Evolutionary conservation across 2,888 invertebrate species (phyloP).

Genomic region (Anagyrus pseudococci): DNA sequence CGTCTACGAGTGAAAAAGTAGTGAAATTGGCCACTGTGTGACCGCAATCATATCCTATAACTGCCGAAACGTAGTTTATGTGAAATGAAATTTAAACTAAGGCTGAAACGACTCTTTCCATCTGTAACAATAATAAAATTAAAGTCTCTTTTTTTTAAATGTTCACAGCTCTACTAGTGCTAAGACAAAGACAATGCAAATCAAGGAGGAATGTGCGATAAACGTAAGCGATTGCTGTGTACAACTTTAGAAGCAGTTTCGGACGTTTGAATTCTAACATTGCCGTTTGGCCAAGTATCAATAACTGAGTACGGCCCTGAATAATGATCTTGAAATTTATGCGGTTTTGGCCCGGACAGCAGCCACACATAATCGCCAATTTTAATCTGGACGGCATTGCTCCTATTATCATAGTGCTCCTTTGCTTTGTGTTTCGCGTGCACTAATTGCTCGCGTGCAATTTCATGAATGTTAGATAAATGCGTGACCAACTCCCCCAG

Average conservation of each 20-base stretch:
- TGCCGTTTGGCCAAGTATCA: slow-evolving; percentile 8
- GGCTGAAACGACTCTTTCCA: background rate
- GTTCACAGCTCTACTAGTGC: no score
- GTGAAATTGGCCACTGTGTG: slow-evolving; percentile 14
- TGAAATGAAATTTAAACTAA: background rate
- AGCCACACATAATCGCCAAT: background rate
- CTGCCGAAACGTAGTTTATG: background rate
- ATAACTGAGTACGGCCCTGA: slow-evolving; percentile 3
- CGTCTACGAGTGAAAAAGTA: slow-evolving; percentile 6
- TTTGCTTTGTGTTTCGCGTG: background rate
- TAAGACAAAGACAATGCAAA: no score
- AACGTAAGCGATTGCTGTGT: background rate
- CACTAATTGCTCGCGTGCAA: background rate
- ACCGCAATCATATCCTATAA: background rate
- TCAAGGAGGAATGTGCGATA: background rate
- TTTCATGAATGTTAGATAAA: background rate
- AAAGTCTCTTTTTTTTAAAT: no score
- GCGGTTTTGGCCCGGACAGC: background rate
- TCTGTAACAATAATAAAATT: background rate
- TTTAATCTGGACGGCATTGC: background rate
- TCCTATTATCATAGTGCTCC: background rate
- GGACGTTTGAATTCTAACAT: background rate
- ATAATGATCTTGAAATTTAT: background rate
- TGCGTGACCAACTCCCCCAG: background rate
- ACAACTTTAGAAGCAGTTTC: background rate